Evolutionary conservation across 2,888 invertebrate genomes (phyloP).

Genomic region (Drosophila vallismaia): DNA sequence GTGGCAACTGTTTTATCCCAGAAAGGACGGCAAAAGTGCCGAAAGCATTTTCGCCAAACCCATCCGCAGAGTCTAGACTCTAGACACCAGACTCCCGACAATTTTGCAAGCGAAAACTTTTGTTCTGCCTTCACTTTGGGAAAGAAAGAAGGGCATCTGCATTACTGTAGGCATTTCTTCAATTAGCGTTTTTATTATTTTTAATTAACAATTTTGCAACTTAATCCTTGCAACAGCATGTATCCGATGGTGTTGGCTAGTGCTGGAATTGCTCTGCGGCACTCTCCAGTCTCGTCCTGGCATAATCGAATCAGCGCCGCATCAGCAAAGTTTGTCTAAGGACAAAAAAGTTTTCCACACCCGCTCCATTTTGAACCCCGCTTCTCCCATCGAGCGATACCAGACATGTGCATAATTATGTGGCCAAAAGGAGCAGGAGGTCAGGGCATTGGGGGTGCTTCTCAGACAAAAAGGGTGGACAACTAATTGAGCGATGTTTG

Average conservation of each 20-base stretch:
- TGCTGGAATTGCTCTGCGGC: slow-evolving; percentile 41
- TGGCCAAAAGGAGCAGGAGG: slow-evolving; percentile 7
- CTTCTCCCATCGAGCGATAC: slow-evolving; percentile 18
- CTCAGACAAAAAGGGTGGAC: slow-evolving; percentile 47
- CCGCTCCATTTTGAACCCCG: not conserved
- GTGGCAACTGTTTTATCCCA: slow-evolving; percentile 54
- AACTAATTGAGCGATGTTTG: slow-evolving; percentile 53
- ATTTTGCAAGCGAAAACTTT: slow-evolving; percentile 57
- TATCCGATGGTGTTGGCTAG: slow-evolving; percentile 23
- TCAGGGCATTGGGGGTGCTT: slow-evolving; percentile 43
- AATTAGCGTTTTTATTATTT: slow-evolving; percentile 78
- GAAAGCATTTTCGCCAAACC: slow-evolving; percentile 37
- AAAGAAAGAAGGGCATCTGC: slow-evolving; percentile 15
- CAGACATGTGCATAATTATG: slow-evolving; percentile 71
- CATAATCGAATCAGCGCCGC: slow-evolving; percentile 67
- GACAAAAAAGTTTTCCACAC: slow-evolving; percentile 46
- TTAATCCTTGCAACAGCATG: slow-evolving; percentile 58
- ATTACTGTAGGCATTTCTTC: slow-evolving; percentile 68
- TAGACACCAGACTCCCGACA: slow-evolving; percentile 52
- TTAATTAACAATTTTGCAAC: slow-evolving; percentile 77
- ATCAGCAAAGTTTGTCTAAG: slow-evolving; percentile 70
- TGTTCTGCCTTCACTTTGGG: slow-evolving; percentile 22
- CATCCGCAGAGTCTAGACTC: slow-evolving; percentile 5
- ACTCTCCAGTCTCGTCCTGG: slow-evolving; percentile 25
- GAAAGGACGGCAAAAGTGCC: slow-evolving; percentile 42